Conservation (phyloP, 37 sponge, comb jelly and placozoan species). For the Agelas oroides region DNA sequence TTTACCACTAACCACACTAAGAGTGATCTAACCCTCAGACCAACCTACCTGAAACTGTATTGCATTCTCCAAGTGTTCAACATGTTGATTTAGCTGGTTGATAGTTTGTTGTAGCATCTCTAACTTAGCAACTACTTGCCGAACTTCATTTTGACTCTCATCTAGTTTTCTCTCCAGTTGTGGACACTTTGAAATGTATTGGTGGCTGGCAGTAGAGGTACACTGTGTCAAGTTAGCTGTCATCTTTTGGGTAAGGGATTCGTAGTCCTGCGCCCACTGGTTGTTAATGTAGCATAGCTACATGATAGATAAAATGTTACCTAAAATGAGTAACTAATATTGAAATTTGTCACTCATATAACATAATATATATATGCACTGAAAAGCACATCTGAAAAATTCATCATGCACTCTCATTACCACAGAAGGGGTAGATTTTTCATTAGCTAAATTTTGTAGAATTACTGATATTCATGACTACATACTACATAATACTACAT, state of each 20-base stretch:
- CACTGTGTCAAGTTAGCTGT: slow-evolving; percentile 15
- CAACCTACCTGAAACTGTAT: slow-evolving; percentile 47
- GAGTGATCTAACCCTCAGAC: too few relatives aligned
- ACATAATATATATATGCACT: too few relatives aligned
- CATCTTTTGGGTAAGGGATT: slow-evolving; percentile 24
- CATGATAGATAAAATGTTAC: too few relatives aligned
- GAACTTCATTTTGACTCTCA: not conserved
- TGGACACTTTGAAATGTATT: not conserved
- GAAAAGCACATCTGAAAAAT: too few relatives aligned
- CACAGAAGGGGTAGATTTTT: too few relatives aligned
- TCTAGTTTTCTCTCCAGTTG: slow-evolving; percentile 21
- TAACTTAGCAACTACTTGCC: not conserved
- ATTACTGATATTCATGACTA: too few relatives aligned
- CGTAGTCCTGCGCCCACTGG: slow-evolving; percentile 58
- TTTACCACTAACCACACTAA: too few relatives aligned
- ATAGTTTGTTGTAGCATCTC: slow-evolving; percentile 17
- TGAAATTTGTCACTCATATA: too few relatives aligned
- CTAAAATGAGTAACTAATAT: too few relatives aligned
- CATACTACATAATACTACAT: too few relatives aligned
- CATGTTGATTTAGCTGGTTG: not conserved
- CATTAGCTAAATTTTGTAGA: too few relatives aligned
- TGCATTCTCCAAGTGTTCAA: slow-evolving; percentile 26
- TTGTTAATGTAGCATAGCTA: slow-evolving; percentile 54
- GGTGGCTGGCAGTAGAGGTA: not conserved
- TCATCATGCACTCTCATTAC: too few relatives aligned